Evolutionary conservation across 2,113 vertebrate genomes (phyloP).

Genomic region (Tragelaphus scriptus): DNA sequence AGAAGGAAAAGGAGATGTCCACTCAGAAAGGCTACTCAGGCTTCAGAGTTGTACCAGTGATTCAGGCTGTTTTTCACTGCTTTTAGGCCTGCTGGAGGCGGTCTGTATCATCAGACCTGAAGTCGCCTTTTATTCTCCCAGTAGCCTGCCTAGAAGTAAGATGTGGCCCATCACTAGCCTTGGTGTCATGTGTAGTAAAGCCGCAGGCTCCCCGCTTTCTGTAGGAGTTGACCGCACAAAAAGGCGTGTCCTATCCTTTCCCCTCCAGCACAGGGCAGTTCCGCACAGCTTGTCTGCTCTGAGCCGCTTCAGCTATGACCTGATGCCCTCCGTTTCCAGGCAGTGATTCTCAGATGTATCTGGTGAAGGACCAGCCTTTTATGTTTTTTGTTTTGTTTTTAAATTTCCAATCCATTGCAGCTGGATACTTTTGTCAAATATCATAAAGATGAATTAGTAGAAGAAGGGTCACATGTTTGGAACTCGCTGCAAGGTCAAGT

Average conservation of each 20-base stretch:
- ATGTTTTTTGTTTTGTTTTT: not conserved
- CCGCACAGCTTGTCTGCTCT: not conserved
- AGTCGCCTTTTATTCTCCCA: not conserved
- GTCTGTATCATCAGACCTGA: accelerated
- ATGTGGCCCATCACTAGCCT: not conserved
- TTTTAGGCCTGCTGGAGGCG: not conserved
- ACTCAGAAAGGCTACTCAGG: not conserved
- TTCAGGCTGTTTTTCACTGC: not conserved
- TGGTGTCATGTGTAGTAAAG: accelerated
- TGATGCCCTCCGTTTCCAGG: accelerated
- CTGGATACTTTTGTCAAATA: not conserved
- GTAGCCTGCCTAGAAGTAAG: not conserved
- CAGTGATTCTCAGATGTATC: not conserved
- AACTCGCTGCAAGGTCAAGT: not conserved
- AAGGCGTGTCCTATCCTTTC: accelerated
- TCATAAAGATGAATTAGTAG: not conserved
- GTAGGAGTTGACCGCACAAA: not conserved
- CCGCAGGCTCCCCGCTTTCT: accelerated
- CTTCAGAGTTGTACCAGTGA: accelerated
- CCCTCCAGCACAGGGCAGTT: not conserved
- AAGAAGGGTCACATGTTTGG: not conserved
- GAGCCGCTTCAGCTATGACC: accelerated
- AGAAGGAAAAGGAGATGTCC: not conserved
- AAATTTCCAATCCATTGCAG: not conserved
- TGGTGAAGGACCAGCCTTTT: not conserved